Base-by-base conservation (phyloP, 2,797 vertebrate species). In the Vespertilio murinus region DNA sequence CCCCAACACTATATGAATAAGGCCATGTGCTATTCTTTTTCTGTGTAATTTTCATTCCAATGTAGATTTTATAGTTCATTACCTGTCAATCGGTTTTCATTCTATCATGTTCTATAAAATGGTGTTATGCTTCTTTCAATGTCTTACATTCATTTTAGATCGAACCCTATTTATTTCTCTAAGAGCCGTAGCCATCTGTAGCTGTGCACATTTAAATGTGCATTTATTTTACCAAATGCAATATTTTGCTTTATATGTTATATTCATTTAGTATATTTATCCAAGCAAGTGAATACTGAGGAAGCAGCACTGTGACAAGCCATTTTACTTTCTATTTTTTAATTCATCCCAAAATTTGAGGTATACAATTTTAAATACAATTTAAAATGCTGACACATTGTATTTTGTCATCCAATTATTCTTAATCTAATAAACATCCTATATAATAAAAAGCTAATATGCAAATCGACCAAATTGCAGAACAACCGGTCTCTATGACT, bases 21-120 rank as follows among this genome's bases (percentile, higher is more conserved):
- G 95, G 42, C 18, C 33, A 87, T 94, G 87, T 93, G 33, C 38
- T 96, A 93, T 97, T 97, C 92, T 97, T 97, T 94, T 64, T 95
- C 89, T 95, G 59, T 95, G 93, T 85, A 87, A 95, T 97, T 98
- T 98, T 96, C 90, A 96, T 98, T 97, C 97, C 97, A 97, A 95
- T 97, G 97, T 70, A 97, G 95, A 97, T 98, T 98, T 98, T 98
- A 97, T 97, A 98, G 97, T 97, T 98, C 98, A 98, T 98, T 98
- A 97, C 95, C 96, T 98, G 98, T 98, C 97, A 98, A 97, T 98
- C 98, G 98, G 88, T 93, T 98, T 97, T 98, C 97, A 96, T 97
- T 98, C 97, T 96, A 95, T 96, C 96, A 95, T 97, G 95, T 98
- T 98, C 97, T 93, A 42, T 96, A 97, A 97, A 97, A 96, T 77